Percentiles rank a stretch among this genome's conserved stretches.
Conservation (phyloP, 64 coral and sea anemone genomes). For the Montipora cactus region DNA sequence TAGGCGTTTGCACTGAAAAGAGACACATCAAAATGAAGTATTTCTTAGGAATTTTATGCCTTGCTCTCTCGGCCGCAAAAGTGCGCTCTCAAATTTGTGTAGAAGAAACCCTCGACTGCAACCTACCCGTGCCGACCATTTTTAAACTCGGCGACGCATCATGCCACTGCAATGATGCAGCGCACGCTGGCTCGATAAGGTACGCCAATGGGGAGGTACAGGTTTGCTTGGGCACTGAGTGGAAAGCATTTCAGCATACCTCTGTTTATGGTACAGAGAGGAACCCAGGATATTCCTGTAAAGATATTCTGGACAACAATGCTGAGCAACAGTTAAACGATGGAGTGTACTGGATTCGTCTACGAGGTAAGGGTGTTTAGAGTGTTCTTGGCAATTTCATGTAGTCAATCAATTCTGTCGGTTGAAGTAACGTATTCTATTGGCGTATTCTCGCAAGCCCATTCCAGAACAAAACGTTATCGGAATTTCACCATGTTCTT, state of each 20-base stretch:
- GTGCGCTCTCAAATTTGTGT: background rate
- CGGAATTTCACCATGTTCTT: too few relatives aligned
- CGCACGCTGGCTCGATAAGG: slow-evolving; percentile 7
- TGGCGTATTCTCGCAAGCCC: too few relatives aligned
- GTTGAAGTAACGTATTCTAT: too few relatives aligned
- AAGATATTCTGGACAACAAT: background rate
- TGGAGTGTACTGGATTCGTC: slow-evolving; percentile 15
- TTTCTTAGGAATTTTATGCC: background rate
- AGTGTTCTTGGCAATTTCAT: too few relatives aligned
- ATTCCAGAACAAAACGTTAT: too few relatives aligned
- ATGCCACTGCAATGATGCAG: background rate
- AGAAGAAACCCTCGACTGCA: slow-evolving; percentile 1
- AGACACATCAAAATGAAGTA: background rate
- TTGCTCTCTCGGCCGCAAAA: background rate
- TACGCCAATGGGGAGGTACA: background rate
- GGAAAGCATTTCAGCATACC: background rate
- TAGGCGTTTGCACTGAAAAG: background rate
- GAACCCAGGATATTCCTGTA: slow-evolving; percentile 4
- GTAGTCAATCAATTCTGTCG: too few relatives aligned
- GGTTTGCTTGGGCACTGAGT: background rate
- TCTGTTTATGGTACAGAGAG: background rate
- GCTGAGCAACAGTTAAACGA: background rate
- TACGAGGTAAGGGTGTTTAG: background rate
- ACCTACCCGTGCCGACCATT: background rate
- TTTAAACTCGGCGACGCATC: background rate